These are phyloP conservation scores for Catagonus wagneri DNA, from an alignment of 2,113 vertebrate genomes.

Conservation along the genomic window DNA sequence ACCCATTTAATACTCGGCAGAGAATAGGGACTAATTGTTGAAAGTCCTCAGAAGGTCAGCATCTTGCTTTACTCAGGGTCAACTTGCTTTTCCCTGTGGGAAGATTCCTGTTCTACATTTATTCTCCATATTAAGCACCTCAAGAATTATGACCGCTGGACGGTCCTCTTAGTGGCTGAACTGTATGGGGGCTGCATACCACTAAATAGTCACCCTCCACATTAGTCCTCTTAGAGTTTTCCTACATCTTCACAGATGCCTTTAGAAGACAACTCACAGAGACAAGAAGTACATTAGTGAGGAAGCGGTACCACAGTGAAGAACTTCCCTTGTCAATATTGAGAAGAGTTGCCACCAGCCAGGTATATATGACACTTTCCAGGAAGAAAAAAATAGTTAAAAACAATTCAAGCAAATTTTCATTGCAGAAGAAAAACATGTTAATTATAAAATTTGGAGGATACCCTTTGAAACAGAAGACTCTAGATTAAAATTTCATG, in stretches of 20 bases:
- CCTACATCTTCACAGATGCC: neutral
- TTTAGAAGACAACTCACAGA: neutral
- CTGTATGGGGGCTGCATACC: fast-evolving
- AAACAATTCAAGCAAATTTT: slow-evolving; percentile 1
- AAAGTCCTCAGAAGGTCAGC: neutral
- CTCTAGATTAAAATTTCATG: neutral
- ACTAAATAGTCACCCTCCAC: neutral
- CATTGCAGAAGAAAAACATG: neutral
- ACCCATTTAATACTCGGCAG: neutral
- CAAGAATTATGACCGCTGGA: neutral
- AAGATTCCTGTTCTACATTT: neutral
- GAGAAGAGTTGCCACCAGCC: neutral
- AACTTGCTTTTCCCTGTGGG: neutral
- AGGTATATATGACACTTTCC: neutral
- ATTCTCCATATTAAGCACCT: neutral
- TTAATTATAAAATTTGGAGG: neutral
- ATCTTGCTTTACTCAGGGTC: neutral
- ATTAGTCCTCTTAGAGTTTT: neutral
- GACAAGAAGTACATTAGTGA: neutral
- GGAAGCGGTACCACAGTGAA: neutral
- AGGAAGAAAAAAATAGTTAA: slow-evolving; percentile 4
- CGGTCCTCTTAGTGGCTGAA: neutral
- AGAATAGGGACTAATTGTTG: neutral
- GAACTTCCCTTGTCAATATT: neutral
- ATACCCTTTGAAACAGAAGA: neutral